Conservation (phyloP, 2,113 vertebrate species). For the Panthera tigris region DNA sequence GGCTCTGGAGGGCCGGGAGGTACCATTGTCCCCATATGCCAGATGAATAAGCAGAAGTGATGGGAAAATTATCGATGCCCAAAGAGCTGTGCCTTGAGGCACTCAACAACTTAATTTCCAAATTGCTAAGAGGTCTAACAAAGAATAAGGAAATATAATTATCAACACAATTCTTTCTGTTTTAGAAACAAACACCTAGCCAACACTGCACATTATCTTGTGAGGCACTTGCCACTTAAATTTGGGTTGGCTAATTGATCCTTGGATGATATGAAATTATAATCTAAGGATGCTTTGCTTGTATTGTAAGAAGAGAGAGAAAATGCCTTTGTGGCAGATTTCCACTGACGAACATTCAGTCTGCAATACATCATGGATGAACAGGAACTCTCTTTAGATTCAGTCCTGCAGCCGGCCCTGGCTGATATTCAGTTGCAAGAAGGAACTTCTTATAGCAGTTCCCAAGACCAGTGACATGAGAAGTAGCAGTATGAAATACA, state of each 20-base stretch:
- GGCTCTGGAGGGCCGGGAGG: neutral
- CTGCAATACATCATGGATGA: neutral
- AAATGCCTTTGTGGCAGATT: neutral
- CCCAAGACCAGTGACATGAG: neutral
- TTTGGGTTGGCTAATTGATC: neutral
- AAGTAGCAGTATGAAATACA: neutral
- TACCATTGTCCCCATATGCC: neutral
- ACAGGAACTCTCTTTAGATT: neutral
- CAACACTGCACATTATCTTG: neutral
- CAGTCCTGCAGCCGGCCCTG: neutral
- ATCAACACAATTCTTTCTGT: neutral
- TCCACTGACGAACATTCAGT: neutral
- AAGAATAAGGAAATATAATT: neutral
- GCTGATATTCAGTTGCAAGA: neutral
- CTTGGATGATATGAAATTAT: neutral
- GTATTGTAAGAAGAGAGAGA: neutral
- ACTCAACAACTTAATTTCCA: neutral
- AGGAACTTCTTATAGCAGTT: neutral
- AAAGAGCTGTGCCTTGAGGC: neutral
- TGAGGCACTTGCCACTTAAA: neutral
- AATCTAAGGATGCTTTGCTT: neutral
- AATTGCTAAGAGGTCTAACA: neutral
- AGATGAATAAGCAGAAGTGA: neutral
- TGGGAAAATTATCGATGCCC: neutral
- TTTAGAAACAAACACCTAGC: neutral